Base-by-base conservation (phyloP, 2,888 invertebrate genomes). In the Euzetes globulus region DNA sequence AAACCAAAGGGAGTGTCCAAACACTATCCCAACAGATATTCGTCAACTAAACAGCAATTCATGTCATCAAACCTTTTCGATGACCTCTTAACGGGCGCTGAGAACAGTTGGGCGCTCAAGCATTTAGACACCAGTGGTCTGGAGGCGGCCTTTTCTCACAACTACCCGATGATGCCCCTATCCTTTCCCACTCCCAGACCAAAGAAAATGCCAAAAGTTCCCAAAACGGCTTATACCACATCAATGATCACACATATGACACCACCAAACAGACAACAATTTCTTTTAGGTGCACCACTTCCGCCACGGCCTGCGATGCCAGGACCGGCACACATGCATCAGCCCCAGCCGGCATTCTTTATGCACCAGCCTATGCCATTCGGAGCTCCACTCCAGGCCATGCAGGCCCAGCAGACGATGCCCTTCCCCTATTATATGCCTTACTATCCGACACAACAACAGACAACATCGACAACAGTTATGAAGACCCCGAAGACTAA, bases 41-140 rank as follows among this genome's bases (percentile, higher is more conserved):
- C 22, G n/a, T 29, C 63, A 17, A 4, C 65, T 1, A 68, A 68
- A 13, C 4, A 41, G 2, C 68, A 41, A 7, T 68, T 68, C 4
- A 45, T 7, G 3, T 45, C 68, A 13, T 25, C 41, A 29, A 37
- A 33, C 65, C 15, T 68, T 2, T 22, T 45, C 45, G 68, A 68
- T 19, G 68, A 68, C 13, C 22, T 68, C 7, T 1, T 68, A n/a
- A n/a, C 68, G n/a, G n/a, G n/a, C 45, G 68, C 41, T 4, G 68
- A 68, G 15, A 68, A 41, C 45, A 13, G 45, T 13, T 68, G 68
- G 68, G 65, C 65, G 11, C 19, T 65, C 19, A 65, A 65, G 17
- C 65, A 15, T 4, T 3, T 65, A 15, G 68, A 45, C 33, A 37
- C 65, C 1, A 37, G 37, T 5, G 68, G 41, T 1, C 45, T 68